Conservation (phyloP, 92 coral and sea anemone species). For the Heteractis magnifica region DNA sequence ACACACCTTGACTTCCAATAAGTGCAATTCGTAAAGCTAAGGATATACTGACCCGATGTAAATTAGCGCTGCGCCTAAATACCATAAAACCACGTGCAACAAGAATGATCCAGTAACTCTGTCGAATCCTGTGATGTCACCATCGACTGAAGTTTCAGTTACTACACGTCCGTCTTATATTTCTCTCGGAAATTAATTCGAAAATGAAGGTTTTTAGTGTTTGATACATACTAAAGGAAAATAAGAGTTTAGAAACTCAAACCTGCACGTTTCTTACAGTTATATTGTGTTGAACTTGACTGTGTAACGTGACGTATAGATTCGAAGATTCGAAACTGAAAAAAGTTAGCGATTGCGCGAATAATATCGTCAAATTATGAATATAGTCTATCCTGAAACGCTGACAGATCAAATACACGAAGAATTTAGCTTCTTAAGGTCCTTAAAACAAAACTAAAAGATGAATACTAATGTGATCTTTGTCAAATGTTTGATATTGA, state of each 20-base stretch:
- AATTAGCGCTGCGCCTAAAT: constrained; percentile 1
- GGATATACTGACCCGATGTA: not conserved
- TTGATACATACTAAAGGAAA: not conserved
- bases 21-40: not conserved
- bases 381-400: too few species aligned
- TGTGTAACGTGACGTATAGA: not conserved
- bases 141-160: not conserved
- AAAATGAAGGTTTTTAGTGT: not conserved
- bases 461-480: too few species aligned
- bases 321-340: not conserved
- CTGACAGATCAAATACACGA: too few species aligned
- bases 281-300: not conserved
- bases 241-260: not conserved
- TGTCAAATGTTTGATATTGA: too few species aligned
- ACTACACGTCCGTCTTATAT: not conserved
- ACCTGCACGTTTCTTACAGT: not conserved
- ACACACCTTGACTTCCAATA: not conserved
- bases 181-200: not conserved
- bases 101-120: not conserved
- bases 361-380: too few species aligned
- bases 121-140: not conserved
- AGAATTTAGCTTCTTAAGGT: too few species aligned
- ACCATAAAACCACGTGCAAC: constrained; percentile 1
- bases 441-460: too few species aligned
- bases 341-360: not conserved